Evolutionary conservation across 2,113 vertebrate species (phyloP).

Genomic region (Sus scrofa): T2T-Sscrofa CM000819.6:89846001-89846500

Average conservation of each 20-base stretch:
- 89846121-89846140: background rate
- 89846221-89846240: no score
- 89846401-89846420: background rate
- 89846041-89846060: background rate
- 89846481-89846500: background rate
- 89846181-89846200: background rate
- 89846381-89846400: conserved; percentile 32
- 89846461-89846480: background rate
- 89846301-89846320: no score
- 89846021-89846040: background rate
- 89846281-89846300: no score
- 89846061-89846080: background rate
- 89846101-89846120: accelerated
- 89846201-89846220: background rate
- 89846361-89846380: no score
- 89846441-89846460: background rate
- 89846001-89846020: conserved; percentile 56
- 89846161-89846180: accelerated
- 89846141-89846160: background rate
- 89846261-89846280: no score
- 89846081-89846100: background rate
- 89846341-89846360: background rate
- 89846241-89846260: no score
- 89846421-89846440: background rate
- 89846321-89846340: background rate